Conservation (phyloP, 2,797 vertebrate genomes). For the Hyperoplus lanceolatus region DNA sequence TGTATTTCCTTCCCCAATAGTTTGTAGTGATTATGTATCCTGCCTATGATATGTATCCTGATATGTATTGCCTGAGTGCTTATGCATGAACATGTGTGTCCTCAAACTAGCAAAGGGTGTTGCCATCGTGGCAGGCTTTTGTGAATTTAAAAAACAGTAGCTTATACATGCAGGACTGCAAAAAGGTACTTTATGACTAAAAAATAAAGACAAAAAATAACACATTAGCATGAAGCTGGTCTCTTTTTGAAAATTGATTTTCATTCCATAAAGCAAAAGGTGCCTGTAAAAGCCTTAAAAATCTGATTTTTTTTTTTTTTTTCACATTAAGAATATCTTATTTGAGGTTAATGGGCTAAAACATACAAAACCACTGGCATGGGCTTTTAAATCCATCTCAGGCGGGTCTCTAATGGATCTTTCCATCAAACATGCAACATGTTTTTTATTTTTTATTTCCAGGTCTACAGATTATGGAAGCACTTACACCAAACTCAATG, state of each 20-base stretch:
- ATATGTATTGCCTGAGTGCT: background rate
- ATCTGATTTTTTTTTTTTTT: slow-evolving; percentile 44
- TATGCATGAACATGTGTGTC: background rate
- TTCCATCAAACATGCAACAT: slow-evolving; percentile 44
- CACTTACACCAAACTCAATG: slow-evolving; percentile 94
- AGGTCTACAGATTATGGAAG: slow-evolving; percentile 97
- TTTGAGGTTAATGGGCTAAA: slow-evolving; percentile 70
- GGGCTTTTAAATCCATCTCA: slow-evolving; percentile 27
- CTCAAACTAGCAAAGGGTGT: background rate
- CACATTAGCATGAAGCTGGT: slow-evolving; percentile 28
- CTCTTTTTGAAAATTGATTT: slow-evolving; percentile 37
- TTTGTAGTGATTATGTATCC: background rate
- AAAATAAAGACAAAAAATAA: slow-evolving; percentile 18
- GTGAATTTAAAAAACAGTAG: background rate
- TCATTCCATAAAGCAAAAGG: slow-evolving; percentile 42
- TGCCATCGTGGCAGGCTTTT: background rate
- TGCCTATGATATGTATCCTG: no score
- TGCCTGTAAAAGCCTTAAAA: slow-evolving; percentile 27
- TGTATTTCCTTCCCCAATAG: background rate
- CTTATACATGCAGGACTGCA: background rate
- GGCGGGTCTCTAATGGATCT: slow-evolving; percentile 49
- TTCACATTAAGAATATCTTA: slow-evolving; percentile 56
- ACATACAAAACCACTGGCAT: slow-evolving; percentile 37
- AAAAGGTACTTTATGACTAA: slow-evolving; percentile 1
- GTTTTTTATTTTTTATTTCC: slow-evolving; percentile 55